Conservation (phyloP, 1,140 invertebrate species). For the Cydia pomonella region DNA sequence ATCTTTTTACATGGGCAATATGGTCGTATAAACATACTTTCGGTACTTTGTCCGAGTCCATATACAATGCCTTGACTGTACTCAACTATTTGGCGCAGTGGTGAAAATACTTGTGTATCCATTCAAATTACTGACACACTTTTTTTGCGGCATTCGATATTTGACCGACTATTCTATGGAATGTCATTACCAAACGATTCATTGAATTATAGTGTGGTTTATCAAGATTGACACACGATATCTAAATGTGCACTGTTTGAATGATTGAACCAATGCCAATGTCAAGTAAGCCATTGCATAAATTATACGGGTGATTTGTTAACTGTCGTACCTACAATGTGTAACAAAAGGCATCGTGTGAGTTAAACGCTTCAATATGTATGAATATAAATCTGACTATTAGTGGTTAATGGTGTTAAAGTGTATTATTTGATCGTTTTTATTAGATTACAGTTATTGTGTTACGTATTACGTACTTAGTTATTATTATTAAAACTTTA, state of each 20-base stretch:
- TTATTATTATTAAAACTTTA: too few relatives aligned
- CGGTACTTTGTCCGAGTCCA: too few relatives aligned
- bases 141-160: background rate
- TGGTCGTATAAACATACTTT: too few relatives aligned
- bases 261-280: slow-evolving; percentile 13
- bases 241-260: slow-evolving; percentile 16
- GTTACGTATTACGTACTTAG: too few relatives aligned
- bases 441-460: background rate
- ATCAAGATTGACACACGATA: slow-evolving; percentile 23
- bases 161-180: background rate
- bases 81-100: background rate
- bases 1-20: too few relatives aligned
- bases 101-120: background rate
- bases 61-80: too few relatives aligned
- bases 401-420: background rate
- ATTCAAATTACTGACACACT: background rate
- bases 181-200: slow-evolving; percentile 18
- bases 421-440: background rate
- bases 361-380: background rate
- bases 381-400: background rate
- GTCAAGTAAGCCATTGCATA: slow-evolving; percentile 17
- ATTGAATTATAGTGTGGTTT: slow-evolving; percentile 13
- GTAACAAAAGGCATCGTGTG: background rate
- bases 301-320: slow-evolving; percentile 19
- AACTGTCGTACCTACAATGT: background rate